phyloP scores from a whole-genome alignment of 2,888 invertebrate species.

The Cryptophagus acutangulus region DNA sequence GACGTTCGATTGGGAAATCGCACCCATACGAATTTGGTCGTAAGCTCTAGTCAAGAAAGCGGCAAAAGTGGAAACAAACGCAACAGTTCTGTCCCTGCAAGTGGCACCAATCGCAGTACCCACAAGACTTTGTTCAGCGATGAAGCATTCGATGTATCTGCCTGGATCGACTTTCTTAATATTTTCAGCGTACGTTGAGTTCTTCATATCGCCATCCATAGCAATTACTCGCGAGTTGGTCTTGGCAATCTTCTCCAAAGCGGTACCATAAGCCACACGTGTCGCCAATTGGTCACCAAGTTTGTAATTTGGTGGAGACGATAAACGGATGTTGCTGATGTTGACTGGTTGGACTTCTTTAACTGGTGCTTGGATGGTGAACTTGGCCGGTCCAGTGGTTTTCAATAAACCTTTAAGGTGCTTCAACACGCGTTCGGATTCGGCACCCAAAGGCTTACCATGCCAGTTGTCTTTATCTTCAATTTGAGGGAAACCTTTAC shows the following conservation, averaged over 20 bases:
- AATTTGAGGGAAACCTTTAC: conserved; percentile 79
- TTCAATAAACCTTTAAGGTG: conserved; percentile 62
- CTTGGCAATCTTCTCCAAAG: conserved; percentile 78
- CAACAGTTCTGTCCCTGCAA: conserved; percentile 87
- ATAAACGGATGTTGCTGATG: conserved; percentile 64
- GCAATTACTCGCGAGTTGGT: conserved; percentile 79
- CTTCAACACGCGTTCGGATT: conserved; percentile 65
- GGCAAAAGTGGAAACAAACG: conserved; percentile 95
- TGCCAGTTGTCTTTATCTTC: conserved; percentile 96
- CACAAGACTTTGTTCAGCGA: conserved; percentile 97
- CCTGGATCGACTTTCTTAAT: conserved; percentile 66
- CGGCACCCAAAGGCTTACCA: conserved; percentile 88
- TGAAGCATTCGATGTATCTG: conserved; percentile 93
- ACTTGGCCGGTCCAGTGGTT: conserved; percentile 58
- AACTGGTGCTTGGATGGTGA: conserved; percentile 54
- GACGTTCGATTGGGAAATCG: conserved; percentile 94
- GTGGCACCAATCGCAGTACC: conserved; percentile 93
- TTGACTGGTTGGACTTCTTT: conserved; percentile 66
- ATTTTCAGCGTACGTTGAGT: conserved; percentile 94
- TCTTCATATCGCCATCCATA: conserved; percentile 96
- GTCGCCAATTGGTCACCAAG: conserved; percentile 76
- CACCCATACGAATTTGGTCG: conserved; percentile 99
- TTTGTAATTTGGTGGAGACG: conserved; percentile 77
- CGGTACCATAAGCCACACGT: conserved; percentile 88
- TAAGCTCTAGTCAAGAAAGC: conserved; percentile 94